phyloP scores from a whole-genome alignment of 2,797 vertebrate species.

The Coilia nasus region DNA sequence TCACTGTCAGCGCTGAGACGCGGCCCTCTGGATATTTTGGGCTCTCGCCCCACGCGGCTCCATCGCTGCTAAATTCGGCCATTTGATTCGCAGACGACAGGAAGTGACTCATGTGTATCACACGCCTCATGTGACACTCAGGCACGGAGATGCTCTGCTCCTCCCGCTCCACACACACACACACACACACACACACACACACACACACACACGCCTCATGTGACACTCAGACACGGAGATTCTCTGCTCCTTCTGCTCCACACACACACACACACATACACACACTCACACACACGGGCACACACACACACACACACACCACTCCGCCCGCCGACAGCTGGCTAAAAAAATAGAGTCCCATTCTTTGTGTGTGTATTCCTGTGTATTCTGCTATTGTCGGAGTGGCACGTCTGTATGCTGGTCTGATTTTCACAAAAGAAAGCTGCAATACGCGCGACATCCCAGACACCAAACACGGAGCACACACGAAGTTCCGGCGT shows the following conservation, averaged over 20 bases:
- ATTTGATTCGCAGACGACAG: conserved; percentile 41
- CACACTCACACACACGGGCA: too few species aligned
- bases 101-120: conserved; percentile 56
- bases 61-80: neutral
- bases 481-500: too few species aligned
- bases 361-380: neutral
- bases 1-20: neutral
- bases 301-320: too few species aligned
- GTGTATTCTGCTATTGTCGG: neutral
- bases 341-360: neutral
- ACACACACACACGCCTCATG: neutral
- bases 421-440: too few species aligned
- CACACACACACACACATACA: too few species aligned
- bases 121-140: conserved; percentile 58
- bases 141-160: conserved; percentile 23
- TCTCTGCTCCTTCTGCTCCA: neutral
- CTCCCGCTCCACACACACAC: neutral
- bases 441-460: too few species aligned
- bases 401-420: too few species aligned
- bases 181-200: too few species aligned
- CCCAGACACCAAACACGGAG: too few species aligned
- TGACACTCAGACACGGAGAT: neutral
- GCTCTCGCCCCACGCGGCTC: neutral
- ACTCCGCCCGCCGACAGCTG: neutral
- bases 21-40: neutral